These are phyloP conservation scores for Eolophus roseicapilla DNA, from an alignment of 2,113 vertebrate species.

Conservation along the genomic window DNA sequence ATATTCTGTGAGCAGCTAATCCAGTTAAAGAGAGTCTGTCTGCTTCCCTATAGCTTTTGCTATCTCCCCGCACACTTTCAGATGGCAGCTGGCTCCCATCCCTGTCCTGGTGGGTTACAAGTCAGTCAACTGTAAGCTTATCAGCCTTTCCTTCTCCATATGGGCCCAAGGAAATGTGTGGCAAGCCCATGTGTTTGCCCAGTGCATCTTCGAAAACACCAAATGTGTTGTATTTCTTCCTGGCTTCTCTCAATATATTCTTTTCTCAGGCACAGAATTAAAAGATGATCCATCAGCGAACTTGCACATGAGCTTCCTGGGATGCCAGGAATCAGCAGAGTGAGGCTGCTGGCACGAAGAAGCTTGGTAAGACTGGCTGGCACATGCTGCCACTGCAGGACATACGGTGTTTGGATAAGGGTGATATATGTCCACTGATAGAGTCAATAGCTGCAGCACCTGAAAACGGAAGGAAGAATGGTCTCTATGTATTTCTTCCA, in stretches of 20 bases:
- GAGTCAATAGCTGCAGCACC: background rate
- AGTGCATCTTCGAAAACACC: background rate
- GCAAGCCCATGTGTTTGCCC: background rate
- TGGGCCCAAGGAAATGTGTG: background rate
- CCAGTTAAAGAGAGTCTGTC: background rate
- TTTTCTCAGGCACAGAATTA: background rate
- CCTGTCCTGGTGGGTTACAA: background rate
- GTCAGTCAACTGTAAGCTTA: background rate
- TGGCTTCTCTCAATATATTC: background rate
- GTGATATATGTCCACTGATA: background rate
- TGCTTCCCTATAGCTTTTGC: background rate
- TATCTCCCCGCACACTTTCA: background rate
- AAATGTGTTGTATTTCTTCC: background rate
- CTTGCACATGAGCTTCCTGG: background rate
- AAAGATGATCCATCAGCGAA: background rate
- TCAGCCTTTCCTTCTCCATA: background rate
- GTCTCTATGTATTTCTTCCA: background rate
- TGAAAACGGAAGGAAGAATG: background rate
- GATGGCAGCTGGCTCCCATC: slow-evolving; percentile 13
- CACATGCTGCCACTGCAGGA: background rate
- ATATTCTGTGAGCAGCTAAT: background rate
- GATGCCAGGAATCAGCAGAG: background rate
- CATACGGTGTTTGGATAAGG: background rate
- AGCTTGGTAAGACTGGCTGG: background rate
- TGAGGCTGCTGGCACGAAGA: background rate